Percentiles rank a stretch among this genome's conserved stretches.
Evolutionary conservation across 2,113 vertebrate genomes (phyloP).

Genomic region (Brachyhypopomus occidentalis): DNA sequence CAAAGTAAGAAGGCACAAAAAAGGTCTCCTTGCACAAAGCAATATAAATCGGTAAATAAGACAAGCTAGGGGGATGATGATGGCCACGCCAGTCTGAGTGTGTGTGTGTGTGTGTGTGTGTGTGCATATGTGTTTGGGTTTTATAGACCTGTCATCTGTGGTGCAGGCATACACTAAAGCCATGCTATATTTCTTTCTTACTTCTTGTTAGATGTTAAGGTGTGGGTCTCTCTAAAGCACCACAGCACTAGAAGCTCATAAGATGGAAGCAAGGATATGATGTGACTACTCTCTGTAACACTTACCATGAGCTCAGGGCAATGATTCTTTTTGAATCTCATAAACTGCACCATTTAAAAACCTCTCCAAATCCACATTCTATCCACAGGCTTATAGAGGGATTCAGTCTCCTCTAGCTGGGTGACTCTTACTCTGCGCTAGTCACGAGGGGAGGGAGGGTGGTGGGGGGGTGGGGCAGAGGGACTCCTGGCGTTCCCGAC

Average conservation of each 20-base stretch:
- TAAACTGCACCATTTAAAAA: too few species aligned
- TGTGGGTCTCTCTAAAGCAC: constrained; percentile 18
- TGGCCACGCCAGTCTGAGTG: background rate
- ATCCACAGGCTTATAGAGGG: background rate
- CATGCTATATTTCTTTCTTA: background rate
- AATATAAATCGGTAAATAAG: constrained; percentile 26
- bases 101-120: too few species aligned
- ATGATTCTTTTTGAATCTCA: constrained; percentile 29
- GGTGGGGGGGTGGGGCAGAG: background rate
- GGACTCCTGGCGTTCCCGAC: background rate
- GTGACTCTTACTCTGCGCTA: constrained; percentile 9
- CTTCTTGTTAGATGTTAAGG: constrained; percentile 8
- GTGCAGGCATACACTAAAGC: background rate
- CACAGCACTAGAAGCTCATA: constrained; percentile 20
- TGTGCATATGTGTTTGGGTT: background rate
- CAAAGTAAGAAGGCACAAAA: background rate
- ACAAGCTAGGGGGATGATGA: constrained; percentile 1
- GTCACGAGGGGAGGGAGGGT: constrained; percentile 22
- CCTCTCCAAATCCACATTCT: constrained; percentile 2
- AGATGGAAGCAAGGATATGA: constrained; percentile 14
- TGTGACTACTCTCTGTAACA: constrained; percentile 11
- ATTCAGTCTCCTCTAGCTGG: background rate
- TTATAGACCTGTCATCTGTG: constrained; percentile 37
- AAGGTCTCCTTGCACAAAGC: background rate
- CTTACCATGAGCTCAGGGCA: background rate